Evolutionary conservation across 1,140 invertebrate species (phyloP), one percentile per base, ranked within the genome.

Genomic region (Drosophila biarmipes): DNA sequence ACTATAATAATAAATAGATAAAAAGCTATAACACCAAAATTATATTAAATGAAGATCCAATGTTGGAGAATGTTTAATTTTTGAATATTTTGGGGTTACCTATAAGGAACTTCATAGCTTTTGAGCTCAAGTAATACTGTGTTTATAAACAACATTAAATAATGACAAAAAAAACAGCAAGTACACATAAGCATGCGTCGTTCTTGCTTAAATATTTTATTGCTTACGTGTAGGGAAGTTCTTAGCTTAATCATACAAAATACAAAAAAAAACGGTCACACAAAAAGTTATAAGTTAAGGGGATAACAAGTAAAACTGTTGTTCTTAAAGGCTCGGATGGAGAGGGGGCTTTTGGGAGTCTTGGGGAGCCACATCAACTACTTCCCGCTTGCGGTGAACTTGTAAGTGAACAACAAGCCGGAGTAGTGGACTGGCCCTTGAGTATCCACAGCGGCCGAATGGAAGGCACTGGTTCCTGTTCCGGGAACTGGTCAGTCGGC

Each of bases 241-340:
- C 62, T 12, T 14, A 38, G 4, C 34, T 37, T 38, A 38, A 8
- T 49, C 27, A 2, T 19, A 63, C 17, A 19, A 45, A 52, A 24
- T 10, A 29, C 7, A n/a, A 43, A 37, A 46, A 54, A 35, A 57
- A 58, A 34, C 42, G 14, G 19, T 34, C 24, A 24, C 24, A 63
- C 35, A 54, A 51, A 24, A 24, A 4, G 5, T 10, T n/a, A 72
- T 57, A 69, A 76, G 42, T 57, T 58, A 77, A 55, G 21, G 42
- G 12, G 14, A 15, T n/a, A 7, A 24, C n/a, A 15, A 48, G 5
- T 19, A 2, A 10, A 7, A 21, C 42, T 4, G 6, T 38, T 21
- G 57, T 62, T 61, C 40, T 34, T 43, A 2, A 5, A 0, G 35
- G 15, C 24, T 15, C n/a, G 14, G 5, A 24, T n/a, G 24, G 4